A percentile compares a stretch with the other conserved stretches of the same genome.
Evolutionary conservation across 2,113 vertebrate species (phyloP).

Genomic region (Toxotes chatareus): DNA sequence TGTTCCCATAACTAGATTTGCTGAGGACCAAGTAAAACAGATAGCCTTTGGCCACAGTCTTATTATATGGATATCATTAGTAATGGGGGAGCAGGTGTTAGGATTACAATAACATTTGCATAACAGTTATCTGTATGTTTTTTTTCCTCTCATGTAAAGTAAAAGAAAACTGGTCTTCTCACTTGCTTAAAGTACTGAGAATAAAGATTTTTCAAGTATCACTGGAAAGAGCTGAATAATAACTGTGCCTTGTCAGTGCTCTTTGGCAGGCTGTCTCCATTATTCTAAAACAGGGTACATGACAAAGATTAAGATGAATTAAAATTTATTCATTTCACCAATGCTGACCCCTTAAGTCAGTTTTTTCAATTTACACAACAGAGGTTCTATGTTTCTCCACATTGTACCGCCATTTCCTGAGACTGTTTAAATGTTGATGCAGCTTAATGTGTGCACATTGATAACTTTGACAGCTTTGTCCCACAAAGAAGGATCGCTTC

Average conservation of each 20-base stretch:
- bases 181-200: neutral
- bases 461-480: constrained; percentile 68
- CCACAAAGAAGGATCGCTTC: constrained; percentile 64
- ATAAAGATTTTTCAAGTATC: constrained; percentile 1
- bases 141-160: constrained; percentile 3
- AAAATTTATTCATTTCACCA: neutral
- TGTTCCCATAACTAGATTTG: constrained; percentile 70
- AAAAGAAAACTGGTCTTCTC: neutral
- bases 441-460: constrained; percentile 34
- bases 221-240: constrained; percentile 1
- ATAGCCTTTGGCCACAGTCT: constrained; percentile 60
- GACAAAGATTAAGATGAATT: neutral
- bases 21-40: constrained; percentile 58
- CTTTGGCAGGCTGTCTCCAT: neutral
- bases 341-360: neutral
- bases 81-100: constrained; percentile 33
- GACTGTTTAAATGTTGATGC: constrained; percentile 23
- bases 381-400: neutral
- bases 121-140: constrained; percentile 11
- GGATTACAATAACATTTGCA: constrained; percentile 32
- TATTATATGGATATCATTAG: constrained; percentile 59
- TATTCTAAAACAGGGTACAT: neutral
- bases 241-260: neutral
- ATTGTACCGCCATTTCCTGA: neutral
- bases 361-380: neutral